These are phyloP conservation scores for Synergus gifuensis DNA, from an alignment of 2,888 invertebrate species.

Conservation along the genomic window DNA sequence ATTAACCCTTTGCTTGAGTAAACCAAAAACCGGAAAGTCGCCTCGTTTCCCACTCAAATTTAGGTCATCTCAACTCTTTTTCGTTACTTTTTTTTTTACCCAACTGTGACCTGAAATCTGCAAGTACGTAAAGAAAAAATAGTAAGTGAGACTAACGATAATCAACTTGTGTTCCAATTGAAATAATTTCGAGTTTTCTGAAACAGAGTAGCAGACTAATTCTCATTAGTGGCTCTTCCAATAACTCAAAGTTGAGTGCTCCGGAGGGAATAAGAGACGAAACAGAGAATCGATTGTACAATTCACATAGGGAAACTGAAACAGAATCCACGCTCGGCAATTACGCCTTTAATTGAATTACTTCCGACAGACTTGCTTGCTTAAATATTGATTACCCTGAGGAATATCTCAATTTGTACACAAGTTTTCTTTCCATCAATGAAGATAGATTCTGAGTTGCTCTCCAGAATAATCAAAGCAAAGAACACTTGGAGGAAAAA, in stretches of 20 bases:
- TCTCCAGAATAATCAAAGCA: neutral
- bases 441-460: neutral
- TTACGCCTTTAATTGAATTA: neutral
- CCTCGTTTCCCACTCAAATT: constrained; percentile 17
- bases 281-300: constrained; percentile 21
- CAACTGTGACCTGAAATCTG: neutral
- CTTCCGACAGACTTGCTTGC: neutral
- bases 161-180: neutral
- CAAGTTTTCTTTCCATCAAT: neutral
- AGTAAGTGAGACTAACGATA: too few species aligned
- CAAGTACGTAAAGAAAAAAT: neutral
- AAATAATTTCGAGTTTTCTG: neutral
- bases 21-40: constrained; percentile 38
- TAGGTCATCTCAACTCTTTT: constrained; percentile 4
- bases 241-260: neutral
- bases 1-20: constrained; percentile 21
- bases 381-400: neutral
- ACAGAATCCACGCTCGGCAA: neutral
- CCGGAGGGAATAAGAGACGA: neutral
- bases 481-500: neutral
- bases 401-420: neutral
- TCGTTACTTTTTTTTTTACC: neutral
- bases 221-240: neutral
- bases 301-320: neutral
- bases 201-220: neutral